Evolutionary conservation across 1,140 invertebrate genomes (phyloP).

Genomic region (Mercenaria mercenaria): DNA sequence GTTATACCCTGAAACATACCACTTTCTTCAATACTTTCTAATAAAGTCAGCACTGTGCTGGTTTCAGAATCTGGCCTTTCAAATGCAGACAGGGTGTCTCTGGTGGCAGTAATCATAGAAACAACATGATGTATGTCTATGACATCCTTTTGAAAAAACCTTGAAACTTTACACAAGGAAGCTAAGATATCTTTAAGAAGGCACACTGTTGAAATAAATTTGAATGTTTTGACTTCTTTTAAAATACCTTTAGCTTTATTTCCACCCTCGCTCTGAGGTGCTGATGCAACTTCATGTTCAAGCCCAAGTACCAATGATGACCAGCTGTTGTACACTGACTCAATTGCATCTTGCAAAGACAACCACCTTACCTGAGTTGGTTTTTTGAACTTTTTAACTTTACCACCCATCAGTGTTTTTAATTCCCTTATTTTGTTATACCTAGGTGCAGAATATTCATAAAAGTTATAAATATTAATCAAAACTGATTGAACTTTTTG

Average conservation of each 20-base stretch:
- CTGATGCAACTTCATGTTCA: background rate
- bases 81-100: constrained; percentile 23
- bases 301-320: background rate
- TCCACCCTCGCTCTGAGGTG: background rate
- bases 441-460: background rate
- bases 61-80: background rate
- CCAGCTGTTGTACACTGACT: background rate
- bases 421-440: background rate
- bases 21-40: background rate
- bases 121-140: constrained; percentile 12
- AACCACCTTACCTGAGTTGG: constrained; percentile 22
- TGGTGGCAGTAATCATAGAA: constrained; percentile 4
- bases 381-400: background rate
- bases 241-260: background rate
- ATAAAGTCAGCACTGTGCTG: constrained; percentile 1
- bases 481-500: background rate
- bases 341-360: constrained; percentile 4
- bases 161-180: background rate
- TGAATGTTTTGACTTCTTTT: background rate
- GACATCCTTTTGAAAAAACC: background rate
- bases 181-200: constrained; percentile 18
- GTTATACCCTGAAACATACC: constrained; percentile 30
- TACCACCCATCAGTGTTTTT: background rate
- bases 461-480: background rate
- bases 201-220: background rate